Evolutionary conservation across 1,140 invertebrate genomes (phyloP), one percentile per base, ranked within the genome.

Genomic region (Trachelipus rathkii): DNA sequence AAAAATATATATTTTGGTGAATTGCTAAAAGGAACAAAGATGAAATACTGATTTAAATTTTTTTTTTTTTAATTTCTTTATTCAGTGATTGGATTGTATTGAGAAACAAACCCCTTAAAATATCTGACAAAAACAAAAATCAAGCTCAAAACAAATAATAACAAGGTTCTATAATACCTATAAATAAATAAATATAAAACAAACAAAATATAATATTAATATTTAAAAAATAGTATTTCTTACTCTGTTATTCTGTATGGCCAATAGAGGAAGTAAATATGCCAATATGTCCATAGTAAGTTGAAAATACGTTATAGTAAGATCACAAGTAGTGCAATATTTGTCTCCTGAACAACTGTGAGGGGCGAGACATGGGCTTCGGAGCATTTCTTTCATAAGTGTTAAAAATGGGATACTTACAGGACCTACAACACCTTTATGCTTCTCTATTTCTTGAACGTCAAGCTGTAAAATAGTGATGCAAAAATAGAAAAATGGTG

Each of bases 231-330:
- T 3, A 60, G 53, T 44, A 43, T 0, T 10, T 71, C 73, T 77
- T 68, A 78, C 78, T 74, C 76, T 77, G 71, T 77, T 78, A 45
- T 78, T 79, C n/a, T 78, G 74, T 44, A 79, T 77, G 90, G 89
- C 83, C 89, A 89, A 82, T 90, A 87, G 0, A 92, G 92, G 67
- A 90, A 91, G 84, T 95, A 89, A 81, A 70, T 93, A 92, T 80
- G 91, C 89, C 69, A 96, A 88, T 15, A 96, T 85, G 81, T 93
- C 89, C 43, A 93, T 88, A 53, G 92, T 91, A 13, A 97, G 85
- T 84, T 98, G 95, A 86, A 97, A 95, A 91, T 95, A 97, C 83
- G 97, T 91, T 10, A 95, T 92, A 69, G 91, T 91, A 66, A 95
- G 92, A 84, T 97, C 95, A 85, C 96, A 98, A 83, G 93, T 94